Conservation (phyloP, 2,888 invertebrate genomes). For the Glyphotaelius pellucidus region DNA sequence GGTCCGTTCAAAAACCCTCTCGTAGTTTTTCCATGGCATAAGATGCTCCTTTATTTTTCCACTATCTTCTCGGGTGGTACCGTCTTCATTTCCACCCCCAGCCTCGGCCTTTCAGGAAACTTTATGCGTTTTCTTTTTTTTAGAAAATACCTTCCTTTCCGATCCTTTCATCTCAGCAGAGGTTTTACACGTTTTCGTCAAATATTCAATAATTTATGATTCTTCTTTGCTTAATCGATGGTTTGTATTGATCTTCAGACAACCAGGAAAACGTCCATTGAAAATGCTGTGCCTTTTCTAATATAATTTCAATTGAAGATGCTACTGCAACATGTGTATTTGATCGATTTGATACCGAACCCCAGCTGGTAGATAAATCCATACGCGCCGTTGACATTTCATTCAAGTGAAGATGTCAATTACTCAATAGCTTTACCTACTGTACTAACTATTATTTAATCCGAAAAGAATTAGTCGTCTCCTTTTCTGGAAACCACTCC, state of each 20-base stretch:
- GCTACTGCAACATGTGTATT: background rate
- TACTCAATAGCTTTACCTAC: too few species aligned
- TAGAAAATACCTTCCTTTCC: background rate
- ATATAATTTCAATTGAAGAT: background rate
- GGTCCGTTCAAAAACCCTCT: background rate
- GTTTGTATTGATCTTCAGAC: background rate
- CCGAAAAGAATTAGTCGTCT: too few species aligned
- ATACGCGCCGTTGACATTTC: too few species aligned
- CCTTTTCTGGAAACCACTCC: too few species aligned
- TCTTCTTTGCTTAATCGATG: background rate
- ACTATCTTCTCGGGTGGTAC: background rate
- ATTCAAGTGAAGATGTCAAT: too few species aligned
- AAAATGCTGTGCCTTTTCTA: background rate
- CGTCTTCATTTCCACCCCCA: background rate
- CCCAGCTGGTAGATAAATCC: too few species aligned
- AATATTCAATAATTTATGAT: too few species aligned
- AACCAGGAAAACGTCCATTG: background rate
- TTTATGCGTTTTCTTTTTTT: slow-evolving; percentile 10
- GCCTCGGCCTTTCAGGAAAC: background rate
- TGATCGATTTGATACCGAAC: too few species aligned
- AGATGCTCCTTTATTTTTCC: background rate
- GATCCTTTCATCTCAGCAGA: background rate
- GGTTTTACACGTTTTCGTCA: too few species aligned
- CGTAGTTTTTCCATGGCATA: background rate
- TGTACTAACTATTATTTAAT: too few species aligned